phyloP scores from a whole-genome alignment of 2,113 vertebrate species.

The Hepsetus odoe region DNA sequence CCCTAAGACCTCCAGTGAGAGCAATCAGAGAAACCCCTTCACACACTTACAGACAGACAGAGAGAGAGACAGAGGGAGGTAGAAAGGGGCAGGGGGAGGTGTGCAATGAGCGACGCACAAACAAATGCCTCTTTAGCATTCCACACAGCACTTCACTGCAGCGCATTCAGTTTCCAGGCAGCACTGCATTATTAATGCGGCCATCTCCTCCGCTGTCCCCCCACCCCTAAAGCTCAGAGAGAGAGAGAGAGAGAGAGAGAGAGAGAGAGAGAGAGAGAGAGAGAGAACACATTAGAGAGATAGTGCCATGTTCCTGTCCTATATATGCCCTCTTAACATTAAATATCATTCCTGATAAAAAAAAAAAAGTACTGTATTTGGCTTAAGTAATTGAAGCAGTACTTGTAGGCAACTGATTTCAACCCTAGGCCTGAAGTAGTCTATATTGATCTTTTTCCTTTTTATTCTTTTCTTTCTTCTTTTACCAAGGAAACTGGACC shows the following conservation, averaged over 20 bases:
- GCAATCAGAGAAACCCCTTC: slow-evolving; percentile 21
- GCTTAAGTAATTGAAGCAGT: neutral
- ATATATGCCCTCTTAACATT: slow-evolving; percentile 6
- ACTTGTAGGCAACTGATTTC: neutral
- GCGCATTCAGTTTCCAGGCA: slow-evolving; percentile 78
- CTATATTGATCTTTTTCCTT: neutral
- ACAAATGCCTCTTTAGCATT: slow-evolving; percentile 82
- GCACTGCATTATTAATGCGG: slow-evolving; percentile 81
- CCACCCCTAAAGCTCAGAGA: slow-evolving; percentile 49
- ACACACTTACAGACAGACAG: slow-evolving; percentile 2
- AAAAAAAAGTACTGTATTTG: no score
- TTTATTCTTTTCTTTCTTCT: neutral
- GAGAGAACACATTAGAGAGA: neutral
- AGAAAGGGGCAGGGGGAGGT: slow-evolving; percentile 20
- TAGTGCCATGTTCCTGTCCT: slow-evolving; percentile 7
- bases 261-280: slow-evolving; percentile 20
- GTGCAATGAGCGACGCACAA: slow-evolving; percentile 66
- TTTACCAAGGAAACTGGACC: no score
- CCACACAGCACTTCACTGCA: slow-evolving; percentile 78
- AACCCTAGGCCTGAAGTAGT: neutral
- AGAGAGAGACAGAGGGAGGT: slow-evolving; percentile 1
- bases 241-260: slow-evolving; percentile 14
- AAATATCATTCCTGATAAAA: slow-evolving; percentile 1
- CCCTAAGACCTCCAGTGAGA: slow-evolving; percentile 22
- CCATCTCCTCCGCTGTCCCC: slow-evolving; percentile 61